Conservation (phyloP, 1,140 invertebrate genomes). For the Drosophila pandora region DNA sequence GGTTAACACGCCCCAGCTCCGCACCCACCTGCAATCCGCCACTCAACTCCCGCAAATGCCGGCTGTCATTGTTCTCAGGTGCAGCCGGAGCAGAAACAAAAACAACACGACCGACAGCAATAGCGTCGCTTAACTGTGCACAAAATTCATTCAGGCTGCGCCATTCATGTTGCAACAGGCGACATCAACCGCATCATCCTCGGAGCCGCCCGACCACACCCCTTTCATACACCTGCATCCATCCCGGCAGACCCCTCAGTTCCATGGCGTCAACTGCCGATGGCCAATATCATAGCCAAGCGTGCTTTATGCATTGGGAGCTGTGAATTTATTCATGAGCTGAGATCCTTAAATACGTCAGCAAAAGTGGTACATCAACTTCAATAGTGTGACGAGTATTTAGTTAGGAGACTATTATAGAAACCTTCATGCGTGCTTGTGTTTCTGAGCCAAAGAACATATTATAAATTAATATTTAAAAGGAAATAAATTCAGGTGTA, state of each 20-base stretch:
- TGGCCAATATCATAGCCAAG: slow-evolving; percentile 59
- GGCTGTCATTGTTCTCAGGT: slow-evolving; percentile 77
- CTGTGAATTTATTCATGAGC: slow-evolving; percentile 45
- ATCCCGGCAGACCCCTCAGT: neutral
- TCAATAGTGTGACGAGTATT: slow-evolving; percentile 40
- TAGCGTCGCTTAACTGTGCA: slow-evolving; percentile 66
- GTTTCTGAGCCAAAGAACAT: neutral
- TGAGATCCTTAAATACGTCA: slow-evolving; percentile 23
- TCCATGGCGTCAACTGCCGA: slow-evolving; percentile 23
- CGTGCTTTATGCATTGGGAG: slow-evolving; percentile 38
- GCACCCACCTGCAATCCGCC: slow-evolving; percentile 8
- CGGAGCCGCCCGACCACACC: slow-evolving; percentile 1
- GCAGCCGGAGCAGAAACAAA: slow-evolving; percentile 30
- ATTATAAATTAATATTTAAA: too few relatives aligned
- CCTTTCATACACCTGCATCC: neutral
- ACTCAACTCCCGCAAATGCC: slow-evolving; percentile 40
- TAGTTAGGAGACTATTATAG: slow-evolving; percentile 5
- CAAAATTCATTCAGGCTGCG: slow-evolving; percentile 69
- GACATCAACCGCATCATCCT: slow-evolving; percentile 55
- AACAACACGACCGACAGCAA: slow-evolving; percentile 29
- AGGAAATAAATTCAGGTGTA: too few relatives aligned
- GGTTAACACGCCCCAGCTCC: slow-evolving; percentile 12
- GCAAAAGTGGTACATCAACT: slow-evolving; percentile 38
- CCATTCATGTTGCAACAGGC: slow-evolving; percentile 76
- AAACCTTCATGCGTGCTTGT: neutral